Evolutionary conservation across 2,888 invertebrate genomes (phyloP).

Genomic region (Drosophila paracracens): DNA sequence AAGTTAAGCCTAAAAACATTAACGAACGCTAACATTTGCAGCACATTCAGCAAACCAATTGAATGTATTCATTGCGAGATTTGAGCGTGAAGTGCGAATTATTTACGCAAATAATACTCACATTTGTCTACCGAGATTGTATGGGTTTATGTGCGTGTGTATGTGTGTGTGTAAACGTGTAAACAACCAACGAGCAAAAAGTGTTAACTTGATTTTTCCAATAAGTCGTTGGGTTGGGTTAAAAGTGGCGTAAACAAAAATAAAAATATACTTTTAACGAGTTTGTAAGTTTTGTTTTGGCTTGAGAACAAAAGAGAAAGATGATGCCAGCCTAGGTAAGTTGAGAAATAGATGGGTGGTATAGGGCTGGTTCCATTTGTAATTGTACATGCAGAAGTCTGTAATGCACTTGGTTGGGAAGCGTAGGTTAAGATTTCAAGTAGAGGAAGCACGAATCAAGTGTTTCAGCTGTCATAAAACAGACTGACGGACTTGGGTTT

Average conservation of each 20-base stretch:
- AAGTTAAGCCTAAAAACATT: constrained; percentile 28
- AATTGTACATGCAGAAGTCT: neutral
- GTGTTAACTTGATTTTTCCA: constrained; percentile 57
- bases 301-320: constrained; percentile 4
- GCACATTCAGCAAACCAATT: constrained; percentile 22
- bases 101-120: constrained; percentile 65
- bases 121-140: constrained; percentile 40
- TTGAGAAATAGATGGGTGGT: neutral
- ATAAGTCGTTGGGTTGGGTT: constrained; percentile 9
- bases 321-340: neutral
- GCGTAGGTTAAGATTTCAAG: constrained; percentile 18
- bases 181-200: constrained; percentile 16
- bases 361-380: neutral
- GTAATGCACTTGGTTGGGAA: constrained; percentile 24
- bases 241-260: constrained; percentile 19
- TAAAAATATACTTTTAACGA: constrained; percentile 12
- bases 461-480: constrained; percentile 39
- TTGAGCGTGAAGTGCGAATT: constrained; percentile 55
- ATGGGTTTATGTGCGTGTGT: neutral
- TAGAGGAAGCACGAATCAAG: constrained; percentile 60
- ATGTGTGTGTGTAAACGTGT: constrained; percentile 35
- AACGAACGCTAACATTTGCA: constrained; percentile 44
- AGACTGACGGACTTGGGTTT: constrained; percentile 22
- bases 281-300: constrained; percentile 2
- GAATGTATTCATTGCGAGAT: constrained; percentile 32